Base-by-base conservation (phyloP, 2,888 invertebrate genomes). In the Spilosoma lubricipeda region DNA sequence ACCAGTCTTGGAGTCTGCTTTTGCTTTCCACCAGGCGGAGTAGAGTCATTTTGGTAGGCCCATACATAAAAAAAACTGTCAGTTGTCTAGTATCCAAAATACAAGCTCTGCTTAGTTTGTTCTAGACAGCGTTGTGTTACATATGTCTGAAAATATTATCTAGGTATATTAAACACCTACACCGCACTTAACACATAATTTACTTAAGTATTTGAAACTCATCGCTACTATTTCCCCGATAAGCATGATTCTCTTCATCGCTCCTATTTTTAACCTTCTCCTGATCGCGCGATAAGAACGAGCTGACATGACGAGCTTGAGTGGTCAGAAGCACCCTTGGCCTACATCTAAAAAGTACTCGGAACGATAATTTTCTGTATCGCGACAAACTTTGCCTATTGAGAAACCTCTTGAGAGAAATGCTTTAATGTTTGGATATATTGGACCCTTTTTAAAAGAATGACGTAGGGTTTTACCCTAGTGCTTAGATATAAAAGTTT, bases 321-420 rank as follows among this genome's bases (percentile, higher is more conserved):
- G 73, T 75, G 68, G 78, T 45, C 79, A 81, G 30, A 42, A 76
- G 71, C 45, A 81, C 79, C 75, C 88, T 89, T 88, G 88, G 80
- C 88, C 88, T 81, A 88, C 78, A 87, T 88, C 87, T 84, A 81
- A 85, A 80, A 83, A 74, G 74, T 73, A 76, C 84, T 86, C 77
- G 76, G 85, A 79, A 72, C 83, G 83, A 86, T 84, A 82, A 87
- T 84, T 86, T 84, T 85, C 83, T 85, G 85, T 88, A 85, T 85
- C 85, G 85, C 79, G 76, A 82, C 86, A 87, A 84, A 82, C 80
- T 82, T 84, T 82, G 76, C 79, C 70, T 75, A 75, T 75, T 72
- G 59, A 77, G 66, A 71, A n/a, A 65, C 36, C 76, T 72, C 79
- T 83, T 74, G 64, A 69, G 66, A 72, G 20, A 67, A 67, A 72